Base-by-base conservation (phyloP, 2,888 invertebrate genomes). In the Hermodice carunculata region DNA sequence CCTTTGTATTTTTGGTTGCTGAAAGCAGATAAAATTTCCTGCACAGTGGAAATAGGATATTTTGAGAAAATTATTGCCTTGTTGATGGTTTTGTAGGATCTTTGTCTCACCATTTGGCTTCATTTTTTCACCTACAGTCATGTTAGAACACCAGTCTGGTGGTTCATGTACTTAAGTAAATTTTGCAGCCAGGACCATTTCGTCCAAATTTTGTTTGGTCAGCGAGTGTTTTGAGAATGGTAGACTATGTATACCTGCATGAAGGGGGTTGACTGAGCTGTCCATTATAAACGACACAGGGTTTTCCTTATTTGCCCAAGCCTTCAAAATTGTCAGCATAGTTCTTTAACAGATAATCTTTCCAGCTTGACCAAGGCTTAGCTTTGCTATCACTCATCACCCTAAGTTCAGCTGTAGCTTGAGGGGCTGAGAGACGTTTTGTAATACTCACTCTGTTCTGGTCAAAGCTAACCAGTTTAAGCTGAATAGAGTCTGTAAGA, bases 71-170 rank as follows among this genome's bases (percentile, higher is more conserved):
- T 3, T 6, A 54, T 61, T 17, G 61, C 54, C 24, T 43, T 54
- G 37, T 61, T 61, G n/a, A 54, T 28, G 3, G 61, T 61, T 26
- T 54, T 53, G 37, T 54, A 54, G 22, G 32, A 61, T 31, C 24
- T 60, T 60, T 14, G 53, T 34, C 19, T 8, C 19, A 37, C 53
- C 53, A 49, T 51, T 28, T 51, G 51, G 51, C 22, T 6, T 60
- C 40, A 17, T 19, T 51, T 26, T 60, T 2, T 42, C 42, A 6
- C 19, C 40, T 24, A 26, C 40, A 11, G 29, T 22, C 51, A 49
- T 49, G 29, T 60, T 60, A 26, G 31, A 26, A 6, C 60, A 60
- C 60, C 49, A 52, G 5, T 52, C 28, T 40, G 60, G 3, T 51
- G 60, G 29, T 40, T 52, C n/a, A n/a, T 52, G 1, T 4, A 26